Percentiles rank a stretch among this genome's conserved stretches.
Evolutionary conservation across 2,888 invertebrate genomes (phyloP).

Genomic region (Helicoverpa assulta): DNA sequence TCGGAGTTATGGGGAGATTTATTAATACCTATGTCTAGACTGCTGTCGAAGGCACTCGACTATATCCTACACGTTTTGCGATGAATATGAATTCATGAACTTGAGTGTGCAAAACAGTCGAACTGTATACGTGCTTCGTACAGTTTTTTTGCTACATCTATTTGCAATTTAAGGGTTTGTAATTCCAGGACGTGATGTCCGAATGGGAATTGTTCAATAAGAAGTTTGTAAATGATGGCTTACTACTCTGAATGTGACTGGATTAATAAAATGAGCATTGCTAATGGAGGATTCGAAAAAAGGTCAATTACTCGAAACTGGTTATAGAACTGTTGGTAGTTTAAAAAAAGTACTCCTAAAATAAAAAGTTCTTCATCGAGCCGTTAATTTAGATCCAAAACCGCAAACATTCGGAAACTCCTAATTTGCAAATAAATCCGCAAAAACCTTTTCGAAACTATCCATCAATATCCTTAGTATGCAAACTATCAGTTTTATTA

Average conservation of each 20-base stretch:
- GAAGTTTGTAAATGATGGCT: background rate
- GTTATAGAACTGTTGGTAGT: too few species aligned
- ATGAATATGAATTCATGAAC: conserved; percentile 43
- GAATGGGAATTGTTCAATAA: background rate
- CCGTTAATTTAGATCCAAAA: background rate
- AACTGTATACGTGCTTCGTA: conserved; percentile 9
- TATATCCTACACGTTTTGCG: conserved; percentile 50
- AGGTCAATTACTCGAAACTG: background rate
- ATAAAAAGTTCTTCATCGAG: background rate
- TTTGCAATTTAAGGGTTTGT: background rate
- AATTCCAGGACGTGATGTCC: background rate
- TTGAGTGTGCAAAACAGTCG: conserved; percentile 22
- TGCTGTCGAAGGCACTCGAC: conserved; percentile 32
- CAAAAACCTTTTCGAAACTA: conserved; percentile 44
- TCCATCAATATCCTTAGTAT: conserved; percentile 59
- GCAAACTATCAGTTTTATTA: conserved; percentile 71
- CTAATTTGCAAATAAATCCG: conserved; percentile 19
- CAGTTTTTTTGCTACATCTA: conserved; percentile 7
- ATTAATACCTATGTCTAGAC: conserved; percentile 43
- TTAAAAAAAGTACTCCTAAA: too few species aligned
- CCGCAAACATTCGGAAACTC: background rate
- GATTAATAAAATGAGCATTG: background rate
- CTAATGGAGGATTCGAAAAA: background rate
- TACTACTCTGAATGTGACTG: background rate
- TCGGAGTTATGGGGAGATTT: conserved; percentile 49